Evolutionary conservation across 2,888 invertebrate genomes (phyloP), one percentile per base, ranked within the genome.

Genomic region (Julus scandinavius): DNA sequence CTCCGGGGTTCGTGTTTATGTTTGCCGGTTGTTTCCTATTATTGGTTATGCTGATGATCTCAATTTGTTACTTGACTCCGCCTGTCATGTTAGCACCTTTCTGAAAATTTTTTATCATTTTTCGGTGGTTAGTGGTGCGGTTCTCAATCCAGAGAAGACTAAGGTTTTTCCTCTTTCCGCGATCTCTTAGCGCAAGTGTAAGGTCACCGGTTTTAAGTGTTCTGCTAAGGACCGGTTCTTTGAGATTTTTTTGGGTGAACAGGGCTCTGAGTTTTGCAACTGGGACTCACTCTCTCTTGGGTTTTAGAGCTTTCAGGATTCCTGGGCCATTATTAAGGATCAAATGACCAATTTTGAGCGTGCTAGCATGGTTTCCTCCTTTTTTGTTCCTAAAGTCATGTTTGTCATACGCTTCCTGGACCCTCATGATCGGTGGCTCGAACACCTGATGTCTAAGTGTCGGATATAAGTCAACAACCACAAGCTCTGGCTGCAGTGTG

Each of bases 341-440:
- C 29, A 29, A 29, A 29, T 29, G 29, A 29, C 20, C 0, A 72
- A 29, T 1, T 72, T 72, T 72, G 29, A 72, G 9, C 0, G 29
- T 0, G 9, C 72, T 0, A 9, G 29, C 3, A 0, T 29, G 0
- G 11, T 72, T 29, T 2, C 1, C 1, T 20, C 1, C 0, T 11
- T 72, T 2, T 2, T 72, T 4, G 29, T 72, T 9, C 72, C 29
- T 0, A 72, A 72, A 0, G 29, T 72, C 0, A 29, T 11, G 11
- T 72, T 29, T 3, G 29, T 72, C 0, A 1, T 72, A 2, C 9
- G 29, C 3, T 72, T 11, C 29, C 1, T 72, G 5, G 72, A 72
- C 6, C 72, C 72, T 11, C 29, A 29, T 0, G 72, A 9, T 4
- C 1, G 2, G 29, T 72, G 29, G 72, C 2, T 72, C 0, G 72